A percentile compares a stretch with the other conserved stretches of the same genome.
These are phyloP conservation scores for Chromobotia macracanthus DNA, from an alignment of 2,797 vertebrate species.

Conservation along the genomic window DNA sequence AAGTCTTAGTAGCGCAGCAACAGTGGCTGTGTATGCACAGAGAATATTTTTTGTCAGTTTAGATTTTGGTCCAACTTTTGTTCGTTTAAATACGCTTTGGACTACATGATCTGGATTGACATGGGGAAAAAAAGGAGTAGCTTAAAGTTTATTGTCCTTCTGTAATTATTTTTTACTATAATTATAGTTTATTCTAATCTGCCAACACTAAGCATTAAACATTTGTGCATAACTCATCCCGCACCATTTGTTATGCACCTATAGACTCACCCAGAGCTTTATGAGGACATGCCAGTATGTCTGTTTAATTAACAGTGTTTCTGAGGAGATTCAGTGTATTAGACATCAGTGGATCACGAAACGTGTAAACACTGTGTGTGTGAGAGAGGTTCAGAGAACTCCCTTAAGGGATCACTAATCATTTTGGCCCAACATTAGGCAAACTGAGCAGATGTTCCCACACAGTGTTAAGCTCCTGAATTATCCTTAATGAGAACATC, in stretches of 20 bases:
- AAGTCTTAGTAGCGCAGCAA: too few relatives aligned
- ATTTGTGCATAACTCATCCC: too few relatives aligned
- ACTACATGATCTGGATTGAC: too few relatives aligned
- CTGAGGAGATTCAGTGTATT: constrained; percentile 21
- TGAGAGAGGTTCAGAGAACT: constrained; percentile 22
- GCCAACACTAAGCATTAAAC: too few relatives aligned
- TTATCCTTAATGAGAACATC: constrained; percentile 37
- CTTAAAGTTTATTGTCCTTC: too few relatives aligned
- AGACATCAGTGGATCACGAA: constrained; percentile 10
- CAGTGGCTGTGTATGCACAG: too few relatives aligned
- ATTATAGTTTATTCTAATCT: too few relatives aligned
- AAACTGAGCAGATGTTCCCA: constrained; percentile 52
- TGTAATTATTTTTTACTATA: too few relatives aligned
- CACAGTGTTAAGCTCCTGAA: constrained; percentile 24
- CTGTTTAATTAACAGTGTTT: constrained; percentile 40
- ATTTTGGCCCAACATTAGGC: constrained; percentile 44
- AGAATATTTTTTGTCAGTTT: too few relatives aligned
- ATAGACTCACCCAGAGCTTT: constrained; percentile 20
- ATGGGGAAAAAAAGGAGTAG: too few relatives aligned
- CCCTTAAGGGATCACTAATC: constrained; percentile 32
- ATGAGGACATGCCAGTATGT: constrained; percentile 25
- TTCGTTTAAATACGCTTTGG: too few relatives aligned
- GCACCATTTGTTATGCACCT: constrained; percentile 37
- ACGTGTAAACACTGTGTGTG: constrained; percentile 6
- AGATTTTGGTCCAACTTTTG: too few relatives aligned